Base-by-base conservation (phyloP, 2,797 vertebrate species). In the Labeo calbasu region DNA sequence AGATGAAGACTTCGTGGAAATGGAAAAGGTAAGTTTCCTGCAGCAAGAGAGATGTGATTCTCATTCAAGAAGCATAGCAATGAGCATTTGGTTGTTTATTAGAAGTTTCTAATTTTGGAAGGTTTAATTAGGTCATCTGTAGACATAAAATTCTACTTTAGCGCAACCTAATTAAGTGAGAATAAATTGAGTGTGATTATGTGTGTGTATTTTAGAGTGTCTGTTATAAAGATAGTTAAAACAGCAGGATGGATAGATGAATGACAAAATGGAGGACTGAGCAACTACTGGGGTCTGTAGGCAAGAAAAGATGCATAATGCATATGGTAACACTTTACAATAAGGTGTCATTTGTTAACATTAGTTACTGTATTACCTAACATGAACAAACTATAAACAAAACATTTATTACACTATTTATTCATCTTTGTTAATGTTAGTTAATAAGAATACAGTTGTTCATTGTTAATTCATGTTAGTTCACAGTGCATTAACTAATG, bases 1-100 rank as follows among this genome's bases (percentile, higher is more conserved):
- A 51, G 97, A 99, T 91, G 94, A 92, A 36, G 97, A 99, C 85
- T 99, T 99, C 92, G 97, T 94, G 88, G 97, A 97, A 85, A 98
- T 98, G 97, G 97, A 99, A 91, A 97, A 98, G 94, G 97, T 95
- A 91, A 94, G 95, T 91, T 53, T 50, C 59, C 14, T 36, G 32
- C 36, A 28, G 32, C n/a, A 28, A 63, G 1, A 82, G 46, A 21
- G 32, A 66, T 11, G 7, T 73, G 48, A 71, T 73, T 50, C 36
- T 43, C 32, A 43, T 53, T n/a, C 12, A 53, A 14, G 36, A 81
- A 28, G 15, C 17, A 81, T 59, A 48, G 15, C 53, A 32, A 13
- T 55, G 63, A 51, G 61, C 11, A 14, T 79, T 19, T 65, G n/a
- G 15, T 32, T 79, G 59, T 79, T 65, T 48, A 46, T 77, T 17